A percentile compares a stretch with the other conserved stretches of the same genome.
phyloP scores from a whole-genome alignment of 2,888 invertebrate genomes.

The Zygaena filipendulae region DNA sequence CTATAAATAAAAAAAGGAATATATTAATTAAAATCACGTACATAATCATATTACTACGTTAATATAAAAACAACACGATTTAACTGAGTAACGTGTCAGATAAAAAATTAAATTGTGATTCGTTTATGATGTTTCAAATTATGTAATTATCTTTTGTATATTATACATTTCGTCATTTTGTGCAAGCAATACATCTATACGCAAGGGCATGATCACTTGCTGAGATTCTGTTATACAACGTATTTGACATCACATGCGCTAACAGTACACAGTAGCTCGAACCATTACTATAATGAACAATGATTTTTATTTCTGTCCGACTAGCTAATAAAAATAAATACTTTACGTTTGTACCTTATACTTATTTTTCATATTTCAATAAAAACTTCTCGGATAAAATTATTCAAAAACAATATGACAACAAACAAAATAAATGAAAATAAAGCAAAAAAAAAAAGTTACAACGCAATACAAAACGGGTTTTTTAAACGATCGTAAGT shows the following conservation, averaged over 20 bases:
- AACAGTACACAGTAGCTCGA: slow-evolving; percentile 9
- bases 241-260: slow-evolving; percentile 15
- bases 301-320: slow-evolving; percentile 29
- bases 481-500: no score
- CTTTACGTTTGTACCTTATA: slow-evolving; percentile 48
- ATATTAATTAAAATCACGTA: slow-evolving; percentile 56
- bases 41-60: no score
- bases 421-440: no score
- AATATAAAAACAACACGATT: slow-evolving; percentile 53
- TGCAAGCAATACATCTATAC: no score
- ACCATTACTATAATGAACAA: no score
- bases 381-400: slow-evolving; percentile 39
- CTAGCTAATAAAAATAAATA: slow-evolving; percentile 52
- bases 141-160: slow-evolving; percentile 14
- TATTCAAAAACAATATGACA: no score
- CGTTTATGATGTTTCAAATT: slow-evolving; percentile 12
- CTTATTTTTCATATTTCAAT: slow-evolving; percentile 26
- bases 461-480: no score
- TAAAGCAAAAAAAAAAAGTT: no score
- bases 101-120: slow-evolving; percentile 25
- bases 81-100: slow-evolving; percentile 47
- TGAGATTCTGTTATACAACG: slow-evolving; percentile 42
- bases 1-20: slow-evolving; percentile 61
- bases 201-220: slow-evolving; percentile 17
- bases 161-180: no score